phyloP scores from a whole-genome alignment of 2,797 vertebrate species.

The Mus minutoides region DNA sequence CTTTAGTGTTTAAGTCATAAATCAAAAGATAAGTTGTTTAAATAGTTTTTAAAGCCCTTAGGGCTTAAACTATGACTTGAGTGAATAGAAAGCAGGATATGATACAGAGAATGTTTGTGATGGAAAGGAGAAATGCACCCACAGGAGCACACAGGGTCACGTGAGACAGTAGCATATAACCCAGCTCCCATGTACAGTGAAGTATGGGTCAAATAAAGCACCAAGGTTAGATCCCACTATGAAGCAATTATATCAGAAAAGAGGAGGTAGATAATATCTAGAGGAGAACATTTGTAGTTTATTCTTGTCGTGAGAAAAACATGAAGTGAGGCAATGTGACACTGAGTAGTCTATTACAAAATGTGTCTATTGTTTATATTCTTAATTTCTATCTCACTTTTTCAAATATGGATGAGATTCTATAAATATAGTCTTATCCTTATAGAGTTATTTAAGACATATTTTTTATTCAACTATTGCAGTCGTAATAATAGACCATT shows the following conservation, averaged over 20 bases:
- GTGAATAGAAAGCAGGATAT: background rate
- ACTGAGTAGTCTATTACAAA: background rate
- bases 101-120: background rate
- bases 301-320: background rate
- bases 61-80: background rate
- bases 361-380: background rate
- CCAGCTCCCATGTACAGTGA: background rate
- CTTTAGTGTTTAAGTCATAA: constrained; percentile 7
- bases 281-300: background rate
- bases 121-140: background rate
- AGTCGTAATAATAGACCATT: background rate
- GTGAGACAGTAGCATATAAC: background rate
- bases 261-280: background rate
- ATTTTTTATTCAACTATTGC: background rate
- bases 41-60: background rate
- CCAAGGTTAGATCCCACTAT: background rate
- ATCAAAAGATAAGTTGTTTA: background rate
- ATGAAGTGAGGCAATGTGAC: background rate
- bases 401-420: background rate
- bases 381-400: background rate
- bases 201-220: background rate
- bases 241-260: background rate
- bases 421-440: constrained; percentile 4
- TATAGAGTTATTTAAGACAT: background rate
- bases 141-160: background rate